Evolutionary conservation across 2,113 vertebrate genomes (phyloP).

Genomic region (Puma concolor): DNA sequence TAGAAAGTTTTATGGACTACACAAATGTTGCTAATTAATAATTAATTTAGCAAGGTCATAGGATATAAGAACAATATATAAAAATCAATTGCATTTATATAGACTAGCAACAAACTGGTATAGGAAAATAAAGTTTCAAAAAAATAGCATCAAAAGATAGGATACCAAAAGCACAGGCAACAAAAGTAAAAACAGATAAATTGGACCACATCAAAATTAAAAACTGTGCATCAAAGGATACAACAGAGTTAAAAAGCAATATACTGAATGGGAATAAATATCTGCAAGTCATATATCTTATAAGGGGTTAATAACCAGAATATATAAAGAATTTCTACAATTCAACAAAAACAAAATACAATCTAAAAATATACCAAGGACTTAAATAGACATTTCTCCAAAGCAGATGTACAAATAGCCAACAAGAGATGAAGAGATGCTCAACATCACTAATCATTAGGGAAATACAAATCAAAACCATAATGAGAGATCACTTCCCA

Average conservation of each 20-base stretch:
- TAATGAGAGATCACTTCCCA: neutral
- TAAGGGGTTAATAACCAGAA: neutral
- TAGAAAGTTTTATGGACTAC: neutral
- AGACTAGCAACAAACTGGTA: neutral
- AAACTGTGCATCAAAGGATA: neutral
- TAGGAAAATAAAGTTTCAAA: neutral
- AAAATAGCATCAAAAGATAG: neutral
- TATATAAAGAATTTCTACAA: neutral
- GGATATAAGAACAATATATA: neutral
- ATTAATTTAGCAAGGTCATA: neutral
- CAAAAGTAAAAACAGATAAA: neutral
- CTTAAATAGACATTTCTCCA: neutral
- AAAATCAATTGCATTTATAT: neutral
- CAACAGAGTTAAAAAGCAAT: neutral
- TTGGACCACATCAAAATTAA: neutral
- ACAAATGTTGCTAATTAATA: neutral
- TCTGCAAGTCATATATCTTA: neutral
- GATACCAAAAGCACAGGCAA: neutral
- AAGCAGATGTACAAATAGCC: neutral
- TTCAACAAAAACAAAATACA: neutral
- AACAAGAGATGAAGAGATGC: neutral
- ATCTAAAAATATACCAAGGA: neutral
- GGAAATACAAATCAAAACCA: neutral
- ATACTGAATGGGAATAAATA: neutral
- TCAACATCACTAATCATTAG: neutral